Conservation (phyloP, 2,888 invertebrate species). For the Nudaria mundana region DNA sequence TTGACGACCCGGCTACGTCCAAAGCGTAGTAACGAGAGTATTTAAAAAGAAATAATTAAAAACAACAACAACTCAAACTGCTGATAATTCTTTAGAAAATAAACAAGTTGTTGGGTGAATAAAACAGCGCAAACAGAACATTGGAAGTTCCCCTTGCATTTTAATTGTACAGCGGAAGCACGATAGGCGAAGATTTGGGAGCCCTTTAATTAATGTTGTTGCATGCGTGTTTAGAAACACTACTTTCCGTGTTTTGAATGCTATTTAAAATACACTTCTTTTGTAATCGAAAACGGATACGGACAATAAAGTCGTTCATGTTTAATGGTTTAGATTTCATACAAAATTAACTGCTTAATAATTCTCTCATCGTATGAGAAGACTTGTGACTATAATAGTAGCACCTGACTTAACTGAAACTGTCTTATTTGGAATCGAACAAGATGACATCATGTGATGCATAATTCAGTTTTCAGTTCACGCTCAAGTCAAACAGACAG, state of each 20-base stretch:
- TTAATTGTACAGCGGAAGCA: slow-evolving; percentile 71
- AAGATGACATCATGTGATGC: no score
- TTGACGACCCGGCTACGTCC: no score
- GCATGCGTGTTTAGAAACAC: slow-evolving; percentile 64
- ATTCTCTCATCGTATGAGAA: no score
- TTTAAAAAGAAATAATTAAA: background rate
- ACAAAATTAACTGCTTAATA: no score
- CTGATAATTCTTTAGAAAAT: slow-evolving; percentile 10
- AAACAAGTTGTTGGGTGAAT: slow-evolving; percentile 36
- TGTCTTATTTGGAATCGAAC: no score
- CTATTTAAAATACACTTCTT: slow-evolving; percentile 41
- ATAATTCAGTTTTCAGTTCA: no score
- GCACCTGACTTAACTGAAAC: no score
- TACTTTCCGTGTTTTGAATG: slow-evolving; percentile 56
- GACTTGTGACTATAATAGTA: no score
- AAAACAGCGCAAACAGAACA: slow-evolving; percentile 49
- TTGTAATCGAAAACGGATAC: slow-evolving; percentile 28
- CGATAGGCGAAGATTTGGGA: slow-evolving; percentile 74
- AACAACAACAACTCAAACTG: background rate
- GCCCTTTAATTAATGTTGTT: slow-evolving; percentile 76
- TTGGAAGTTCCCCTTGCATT: slow-evolving; percentile 64
- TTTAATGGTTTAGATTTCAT: no score
- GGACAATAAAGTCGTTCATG: slow-evolving; percentile 36
- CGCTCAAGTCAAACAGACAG: no score
- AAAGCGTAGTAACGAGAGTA: no score